A percentile compares a stretch with the other conserved stretches of the same genome.
Conservation (phyloP, 1,140 invertebrate genomes). For the Pseudomyrmex sp. region DNA sequence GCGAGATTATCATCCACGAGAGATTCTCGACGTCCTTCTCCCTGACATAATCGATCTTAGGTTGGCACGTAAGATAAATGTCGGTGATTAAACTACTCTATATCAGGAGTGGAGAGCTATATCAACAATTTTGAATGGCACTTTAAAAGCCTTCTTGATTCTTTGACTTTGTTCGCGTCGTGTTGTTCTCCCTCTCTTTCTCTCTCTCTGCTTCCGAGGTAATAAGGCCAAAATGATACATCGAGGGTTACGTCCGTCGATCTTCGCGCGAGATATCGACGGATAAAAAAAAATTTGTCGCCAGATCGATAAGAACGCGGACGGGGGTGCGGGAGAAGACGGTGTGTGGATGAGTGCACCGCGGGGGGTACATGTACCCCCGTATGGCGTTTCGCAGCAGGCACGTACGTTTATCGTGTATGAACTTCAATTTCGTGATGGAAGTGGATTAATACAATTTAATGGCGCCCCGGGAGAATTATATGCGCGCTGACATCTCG, state of each 20-base stretch:
- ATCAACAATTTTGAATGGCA: conserved; percentile 8
- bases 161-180: conserved; percentile 6
- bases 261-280: conserved; percentile 33
- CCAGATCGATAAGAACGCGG: conserved; percentile 49
- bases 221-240: conserved; percentile 32
- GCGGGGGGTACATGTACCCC: neutral
- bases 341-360: neutral
- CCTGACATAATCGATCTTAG: neutral
- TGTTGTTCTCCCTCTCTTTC: too few species aligned
- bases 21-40: neutral
- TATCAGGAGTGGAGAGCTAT: neutral
- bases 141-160: neutral
- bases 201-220: neutral
- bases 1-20: neutral
- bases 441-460: conserved; percentile 74
- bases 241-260: conserved; percentile 9
- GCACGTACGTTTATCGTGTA: conserved; percentile 36
- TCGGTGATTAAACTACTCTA: conserved; percentile 24
- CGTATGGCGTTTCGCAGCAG: conserved; percentile 4
- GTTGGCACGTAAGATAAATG: neutral
- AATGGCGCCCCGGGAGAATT: conserved; percentile 67
- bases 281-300: conserved; percentile 40
- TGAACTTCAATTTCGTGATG: conserved; percentile 71
- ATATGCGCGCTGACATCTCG: conserved; percentile 60
- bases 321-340: neutral